phyloP scores from a whole-genome alignment of 1,140 invertebrate genomes.

The Bombus pascuorum region DNA sequence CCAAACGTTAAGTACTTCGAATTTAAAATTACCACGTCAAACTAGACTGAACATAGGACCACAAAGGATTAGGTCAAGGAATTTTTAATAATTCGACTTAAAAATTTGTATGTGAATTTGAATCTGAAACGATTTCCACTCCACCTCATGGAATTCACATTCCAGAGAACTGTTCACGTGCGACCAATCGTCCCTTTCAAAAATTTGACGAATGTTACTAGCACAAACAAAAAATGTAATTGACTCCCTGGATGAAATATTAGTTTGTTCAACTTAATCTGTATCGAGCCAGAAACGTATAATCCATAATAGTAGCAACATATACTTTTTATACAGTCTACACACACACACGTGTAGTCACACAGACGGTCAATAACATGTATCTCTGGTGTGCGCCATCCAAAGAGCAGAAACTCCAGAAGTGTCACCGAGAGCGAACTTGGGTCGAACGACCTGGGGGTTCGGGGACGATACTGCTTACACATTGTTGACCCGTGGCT shows the following conservation, averaged over 20 bases:
- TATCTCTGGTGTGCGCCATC: conserved; percentile 73
- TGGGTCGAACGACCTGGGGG: conserved; percentile 72
- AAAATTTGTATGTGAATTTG: background rate
- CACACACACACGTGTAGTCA: conserved; percentile 55
- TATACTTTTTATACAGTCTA: background rate
- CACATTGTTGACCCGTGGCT: conserved; percentile 80
- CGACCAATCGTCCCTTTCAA: no score
- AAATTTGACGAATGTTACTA: no score
- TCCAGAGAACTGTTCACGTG: no score
- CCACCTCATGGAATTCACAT: no score
- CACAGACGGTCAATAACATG: conserved; percentile 64
- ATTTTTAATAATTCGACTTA: background rate
- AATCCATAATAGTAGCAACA: background rate
- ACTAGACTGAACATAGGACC: background rate
- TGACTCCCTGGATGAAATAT: no score
- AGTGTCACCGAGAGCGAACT: conserved; percentile 80
- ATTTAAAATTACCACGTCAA: no score
- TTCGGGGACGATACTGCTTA: conserved; percentile 72
- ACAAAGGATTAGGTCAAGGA: background rate
- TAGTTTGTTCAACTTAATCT: background rate
- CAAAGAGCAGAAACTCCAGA: conserved; percentile 80
- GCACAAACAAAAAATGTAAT: no score
- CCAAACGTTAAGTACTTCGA: no score
- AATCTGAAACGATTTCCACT: background rate
- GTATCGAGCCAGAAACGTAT: background rate